A percentile compares a stretch with the other conserved stretches of the same genome.
Conservation (phyloP, 2,113 vertebrate genomes). For the Muntiacus reevesi region DNA sequence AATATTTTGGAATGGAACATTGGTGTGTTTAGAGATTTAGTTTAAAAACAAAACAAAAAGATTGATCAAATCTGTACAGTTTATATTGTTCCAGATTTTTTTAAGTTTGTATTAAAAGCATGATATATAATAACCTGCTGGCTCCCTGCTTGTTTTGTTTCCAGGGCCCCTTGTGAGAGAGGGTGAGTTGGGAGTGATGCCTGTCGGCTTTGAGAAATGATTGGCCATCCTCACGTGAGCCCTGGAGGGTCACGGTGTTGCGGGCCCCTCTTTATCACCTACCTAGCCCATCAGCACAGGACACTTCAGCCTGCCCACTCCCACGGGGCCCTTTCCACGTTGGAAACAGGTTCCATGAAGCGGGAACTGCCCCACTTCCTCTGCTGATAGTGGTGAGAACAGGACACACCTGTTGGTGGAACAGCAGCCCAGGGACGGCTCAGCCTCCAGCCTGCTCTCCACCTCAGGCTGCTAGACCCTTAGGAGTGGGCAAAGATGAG, state of each 20-base stretch:
- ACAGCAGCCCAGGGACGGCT: neutral
- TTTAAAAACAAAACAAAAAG: conserved; percentile 84
- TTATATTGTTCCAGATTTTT: conserved; percentile 93
- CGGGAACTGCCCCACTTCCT: neutral
- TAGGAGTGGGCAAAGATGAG: neutral
- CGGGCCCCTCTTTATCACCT: neutral
- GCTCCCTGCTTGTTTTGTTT: neutral
- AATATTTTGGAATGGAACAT: conserved; percentile 88
- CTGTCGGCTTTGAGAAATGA: neutral
- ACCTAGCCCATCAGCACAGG: neutral
- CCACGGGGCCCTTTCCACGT: neutral
- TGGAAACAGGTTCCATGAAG: neutral
- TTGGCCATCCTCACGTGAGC: neutral
- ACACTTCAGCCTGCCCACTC: neutral
- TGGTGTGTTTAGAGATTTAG: conserved; percentile 86
- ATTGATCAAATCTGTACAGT: conserved; percentile 91
- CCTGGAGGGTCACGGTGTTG: neutral
- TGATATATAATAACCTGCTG: conserved; percentile 81
- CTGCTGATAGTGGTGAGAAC: neutral
- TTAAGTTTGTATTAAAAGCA: conserved; percentile 94
- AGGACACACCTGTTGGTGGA: neutral
- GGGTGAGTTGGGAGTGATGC: neutral
- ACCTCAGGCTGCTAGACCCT: neutral
- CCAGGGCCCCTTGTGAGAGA: neutral
- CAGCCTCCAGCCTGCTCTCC: neutral